A percentile compares a stretch with the other conserved stretches of the same genome.
phyloP scores from a whole-genome alignment of 2,113 vertebrate genomes.

The Trinectes maculatus region DNA sequence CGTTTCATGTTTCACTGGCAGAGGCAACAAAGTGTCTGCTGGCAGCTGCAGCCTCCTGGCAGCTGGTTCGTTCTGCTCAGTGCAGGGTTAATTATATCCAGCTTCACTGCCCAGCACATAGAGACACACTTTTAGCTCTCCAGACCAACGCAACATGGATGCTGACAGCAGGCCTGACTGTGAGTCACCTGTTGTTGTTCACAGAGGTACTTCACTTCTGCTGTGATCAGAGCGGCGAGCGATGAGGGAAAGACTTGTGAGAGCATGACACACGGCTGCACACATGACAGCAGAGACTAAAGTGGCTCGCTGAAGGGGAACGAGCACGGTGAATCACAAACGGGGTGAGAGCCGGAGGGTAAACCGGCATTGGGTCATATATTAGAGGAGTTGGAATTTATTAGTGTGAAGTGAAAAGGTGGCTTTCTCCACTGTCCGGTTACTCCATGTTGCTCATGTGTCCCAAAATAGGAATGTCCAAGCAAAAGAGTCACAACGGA shows the following conservation, averaged over 20 bases:
- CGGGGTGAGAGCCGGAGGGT: slow-evolving; percentile 2
- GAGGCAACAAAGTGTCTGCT: slow-evolving; percentile 31
- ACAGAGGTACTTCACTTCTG: slow-evolving; percentile 45
- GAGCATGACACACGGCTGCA: slow-evolving; percentile 52
- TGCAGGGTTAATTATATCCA: slow-evolving; percentile 52
- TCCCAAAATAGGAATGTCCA: neutral
- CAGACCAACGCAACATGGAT: slow-evolving; percentile 20
- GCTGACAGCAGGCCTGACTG: slow-evolving; percentile 49
- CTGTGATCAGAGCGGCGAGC: slow-evolving; percentile 21
- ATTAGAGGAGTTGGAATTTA: slow-evolving; percentile 22
- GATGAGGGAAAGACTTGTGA: slow-evolving; percentile 61
- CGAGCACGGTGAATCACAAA: slow-evolving; percentile 39
- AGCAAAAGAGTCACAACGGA: slow-evolving; percentile 2
- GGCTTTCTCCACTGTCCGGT: slow-evolving; percentile 1
- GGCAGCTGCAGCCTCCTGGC: slow-evolving; percentile 35
- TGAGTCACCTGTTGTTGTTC: slow-evolving; percentile 58
- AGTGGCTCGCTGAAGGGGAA: slow-evolving; percentile 41
- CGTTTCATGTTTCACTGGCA: slow-evolving; percentile 45
- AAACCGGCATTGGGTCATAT: slow-evolving; percentile 1
- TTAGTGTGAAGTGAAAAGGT: slow-evolving; percentile 36
- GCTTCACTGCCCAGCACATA: slow-evolving; percentile 18
- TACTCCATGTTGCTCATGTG: neutral
- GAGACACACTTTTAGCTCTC: slow-evolving; percentile 47
- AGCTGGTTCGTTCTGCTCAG: slow-evolving; percentile 43
- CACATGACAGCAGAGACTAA: slow-evolving; percentile 56